Evolutionary conservation across 2,888 invertebrate species (phyloP), one percentile per base, ranked within the genome.

Genomic region (Ditylenchus weischeri): DNA sequence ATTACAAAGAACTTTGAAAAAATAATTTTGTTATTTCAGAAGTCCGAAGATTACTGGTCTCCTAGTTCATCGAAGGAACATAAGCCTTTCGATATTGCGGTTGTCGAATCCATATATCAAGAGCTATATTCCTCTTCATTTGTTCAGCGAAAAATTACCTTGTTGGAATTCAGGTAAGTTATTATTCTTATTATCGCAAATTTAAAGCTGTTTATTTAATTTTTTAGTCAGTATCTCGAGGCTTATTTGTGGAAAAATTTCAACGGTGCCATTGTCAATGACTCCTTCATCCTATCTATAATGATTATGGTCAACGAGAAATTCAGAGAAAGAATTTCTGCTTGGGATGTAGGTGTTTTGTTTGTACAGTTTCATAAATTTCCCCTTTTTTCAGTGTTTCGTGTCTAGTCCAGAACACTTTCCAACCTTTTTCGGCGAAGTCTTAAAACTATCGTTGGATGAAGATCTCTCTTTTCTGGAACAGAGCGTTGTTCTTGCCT

Each of bases 281-380:
- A 69, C 23, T 71, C 75, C 2, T 94, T 95, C 84, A 88, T 94
- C 81, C 89, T 98, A 89, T 94, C 95, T 0, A 92, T 98, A 73
- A 91, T 93, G n/a, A 90, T 92, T 0, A 93, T 98, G 91, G 89
- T 96, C 58, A 99, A 98, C 86, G 96, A 98, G 84, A 99, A 99
- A 84, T 93, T 94, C 83, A 87, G 96, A 1, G 98, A 99, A 85
- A 87, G 96, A 64, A 93, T 96, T 11, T 63, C 69, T 70, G 92
- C 94, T 5, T 99, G 96, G 96, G 89, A 91, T 86, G 90, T 90
- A 76, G 81, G 84, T 73, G 19, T 35, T 66, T 29, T 54, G 29
- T 29, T 29, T 29, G 3, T 29, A 5, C 29, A 29, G 29, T 19
- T 29, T 48, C 36, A 50, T 47, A 54, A n/a, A 57, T 36, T 5